These are phyloP conservation scores for Fundulus diaphanus DNA, from an alignment of 2,797 vertebrate genomes.

Conservation along the genomic window DNA sequence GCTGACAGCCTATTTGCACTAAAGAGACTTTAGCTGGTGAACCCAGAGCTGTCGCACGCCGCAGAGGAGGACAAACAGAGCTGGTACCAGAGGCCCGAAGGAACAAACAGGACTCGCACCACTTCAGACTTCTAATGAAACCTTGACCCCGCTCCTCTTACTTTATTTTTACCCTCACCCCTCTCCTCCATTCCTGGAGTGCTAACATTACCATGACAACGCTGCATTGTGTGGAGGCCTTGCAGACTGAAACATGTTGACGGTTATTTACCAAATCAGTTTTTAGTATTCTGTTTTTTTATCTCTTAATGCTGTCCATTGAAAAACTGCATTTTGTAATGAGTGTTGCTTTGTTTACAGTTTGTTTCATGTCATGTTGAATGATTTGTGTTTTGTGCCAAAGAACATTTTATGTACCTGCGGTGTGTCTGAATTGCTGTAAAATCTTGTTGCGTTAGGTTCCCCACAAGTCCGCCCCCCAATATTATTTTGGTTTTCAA, in stretches of 20 bases:
- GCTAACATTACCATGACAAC: constrained; percentile 43
- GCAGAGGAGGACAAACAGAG: constrained; percentile 36
- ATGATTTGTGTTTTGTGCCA: constrained; percentile 81
- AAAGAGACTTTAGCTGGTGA: constrained; percentile 73
- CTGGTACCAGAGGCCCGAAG: constrained; percentile 48
- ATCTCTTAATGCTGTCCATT: constrained; percentile 57
- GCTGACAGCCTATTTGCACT: constrained; percentile 83
- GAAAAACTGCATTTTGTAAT: constrained; percentile 55
- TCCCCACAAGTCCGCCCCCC: constrained; percentile 36
- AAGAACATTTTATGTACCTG: constrained; percentile 72
- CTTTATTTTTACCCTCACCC: constrained; percentile 7
- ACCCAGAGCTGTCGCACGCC: constrained; percentile 45
- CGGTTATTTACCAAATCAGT: constrained; percentile 68
- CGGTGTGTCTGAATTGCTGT: constrained; percentile 58
- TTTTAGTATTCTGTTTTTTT: constrained; percentile 54
- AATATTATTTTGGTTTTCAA: constrained; percentile 18
- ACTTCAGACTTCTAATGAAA: constrained; percentile 43
- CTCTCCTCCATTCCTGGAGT: constrained; percentile 6
- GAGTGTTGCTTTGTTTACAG: constrained; percentile 67
- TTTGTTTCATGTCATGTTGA: constrained; percentile 54
- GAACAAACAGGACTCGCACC: constrained; percentile 28
- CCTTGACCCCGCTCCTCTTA: background rate
- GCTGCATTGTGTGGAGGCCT: constrained; percentile 70
- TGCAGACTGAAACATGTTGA: constrained; percentile 69
- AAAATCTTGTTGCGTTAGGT: constrained; percentile 30